A percentile compares a stretch with the other conserved stretches of the same genome.
Conservation (phyloP, 2,797 vertebrate genomes). For the Bradypus variegatus region DNA sequence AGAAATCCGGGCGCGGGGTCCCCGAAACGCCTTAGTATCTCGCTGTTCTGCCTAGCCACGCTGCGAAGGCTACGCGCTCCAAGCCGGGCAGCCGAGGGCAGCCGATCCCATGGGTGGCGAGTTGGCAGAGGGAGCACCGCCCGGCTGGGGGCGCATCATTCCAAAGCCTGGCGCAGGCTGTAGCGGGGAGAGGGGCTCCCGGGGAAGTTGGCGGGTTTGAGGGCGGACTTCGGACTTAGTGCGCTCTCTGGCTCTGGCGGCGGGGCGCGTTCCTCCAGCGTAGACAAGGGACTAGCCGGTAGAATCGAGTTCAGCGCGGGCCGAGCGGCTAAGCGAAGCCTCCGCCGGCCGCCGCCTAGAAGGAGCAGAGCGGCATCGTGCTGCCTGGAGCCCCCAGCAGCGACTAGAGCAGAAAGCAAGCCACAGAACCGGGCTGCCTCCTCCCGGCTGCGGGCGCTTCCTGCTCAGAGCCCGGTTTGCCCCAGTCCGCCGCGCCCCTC, state of each 20-base stretch:
- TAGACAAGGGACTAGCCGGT: background rate
- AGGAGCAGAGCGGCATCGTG: constrained; percentile 24
- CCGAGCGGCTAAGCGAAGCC: constrained; percentile 28
- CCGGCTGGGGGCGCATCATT: constrained; percentile 62
- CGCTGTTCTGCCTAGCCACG: constrained; percentile 37
- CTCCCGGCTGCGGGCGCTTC: background rate
- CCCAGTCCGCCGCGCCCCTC: constrained; percentile 22
- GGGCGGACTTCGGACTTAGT: constrained; percentile 53
- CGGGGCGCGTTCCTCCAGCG: constrained; percentile 3
- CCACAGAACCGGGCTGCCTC: constrained; percentile 7
- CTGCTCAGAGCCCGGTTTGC: constrained; percentile 26
- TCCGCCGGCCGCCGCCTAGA: constrained; percentile 48
- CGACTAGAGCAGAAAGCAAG: background rate
- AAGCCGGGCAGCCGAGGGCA: constrained; percentile 41
- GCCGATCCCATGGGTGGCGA: constrained; percentile 48
- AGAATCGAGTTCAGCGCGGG: background rate
- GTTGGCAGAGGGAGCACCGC: constrained; percentile 52
- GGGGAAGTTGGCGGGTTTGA: constrained; percentile 45
- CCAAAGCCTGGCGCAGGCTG: constrained; percentile 52
- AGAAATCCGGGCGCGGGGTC: background rate
- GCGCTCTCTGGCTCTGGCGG: constrained; percentile 11
- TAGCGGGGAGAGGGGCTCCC: constrained; percentile 5
- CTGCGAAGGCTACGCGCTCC: constrained; percentile 47
- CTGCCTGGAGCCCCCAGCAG: background rate
- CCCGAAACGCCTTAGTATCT: background rate